A percentile compares a stretch with the other conserved stretches of the same genome.
These are phyloP conservation scores for Mixornis gularis DNA, from an alignment of 2,113 vertebrate species.

Conservation along the genomic window DNA sequence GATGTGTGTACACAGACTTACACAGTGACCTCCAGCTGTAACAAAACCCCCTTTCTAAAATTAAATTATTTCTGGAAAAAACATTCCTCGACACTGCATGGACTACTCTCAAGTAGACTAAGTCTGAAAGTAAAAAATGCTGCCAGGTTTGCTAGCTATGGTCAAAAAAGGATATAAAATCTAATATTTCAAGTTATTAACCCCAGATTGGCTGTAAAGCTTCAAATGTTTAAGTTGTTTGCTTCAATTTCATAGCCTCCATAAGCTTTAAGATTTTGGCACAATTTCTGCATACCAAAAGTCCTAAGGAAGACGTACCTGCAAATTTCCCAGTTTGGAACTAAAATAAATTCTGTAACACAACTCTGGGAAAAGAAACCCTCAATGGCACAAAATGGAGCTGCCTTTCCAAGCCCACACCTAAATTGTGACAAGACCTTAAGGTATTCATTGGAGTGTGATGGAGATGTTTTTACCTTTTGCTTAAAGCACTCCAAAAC, in stretches of 20 bases:
- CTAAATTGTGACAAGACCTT: background rate
- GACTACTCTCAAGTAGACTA: background rate
- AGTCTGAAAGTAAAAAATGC: constrained; percentile 15
- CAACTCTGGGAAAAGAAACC: background rate
- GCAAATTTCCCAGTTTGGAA: background rate
- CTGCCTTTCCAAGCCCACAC: background rate
- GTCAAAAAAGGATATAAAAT: background rate
- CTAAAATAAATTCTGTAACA: background rate
- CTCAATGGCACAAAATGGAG: background rate
- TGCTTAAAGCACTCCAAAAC: background rate
- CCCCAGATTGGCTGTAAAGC: constrained; percentile 47
- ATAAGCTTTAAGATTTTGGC: constrained; percentile 7
- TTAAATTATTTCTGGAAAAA: background rate
- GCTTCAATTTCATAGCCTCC: constrained; percentile 35
- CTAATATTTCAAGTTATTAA: constrained; percentile 21
- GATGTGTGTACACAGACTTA: background rate
- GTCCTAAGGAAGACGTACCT: background rate
- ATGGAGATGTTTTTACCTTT: background rate
- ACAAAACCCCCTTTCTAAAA: background rate
- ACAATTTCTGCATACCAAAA: constrained; percentile 15
- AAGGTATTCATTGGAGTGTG: background rate
- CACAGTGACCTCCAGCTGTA: background rate
- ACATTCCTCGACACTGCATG: background rate
- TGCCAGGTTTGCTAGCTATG: background rate
- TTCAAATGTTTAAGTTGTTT: constrained; percentile 31